Evolutionary conservation across 2,888 invertebrate genomes (phyloP).

Genomic region (Drosophila parthenogenetica): DNA sequence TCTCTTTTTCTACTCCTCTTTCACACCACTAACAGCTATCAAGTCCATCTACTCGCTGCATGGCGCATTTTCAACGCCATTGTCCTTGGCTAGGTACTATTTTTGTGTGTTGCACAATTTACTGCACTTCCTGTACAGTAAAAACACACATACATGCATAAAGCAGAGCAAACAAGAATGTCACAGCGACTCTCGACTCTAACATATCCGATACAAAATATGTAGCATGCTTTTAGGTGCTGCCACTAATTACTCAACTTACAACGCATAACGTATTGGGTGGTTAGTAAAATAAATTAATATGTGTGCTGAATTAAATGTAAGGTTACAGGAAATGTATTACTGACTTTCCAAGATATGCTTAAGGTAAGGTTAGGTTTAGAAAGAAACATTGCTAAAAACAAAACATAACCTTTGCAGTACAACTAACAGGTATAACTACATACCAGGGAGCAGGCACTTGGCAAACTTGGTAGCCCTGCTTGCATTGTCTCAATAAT

Average conservation of each 20-base stretch:
- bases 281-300: too few species aligned
- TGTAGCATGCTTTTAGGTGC: too few species aligned
- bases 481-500: conserved; percentile 76
- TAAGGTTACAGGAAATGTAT: too few species aligned
- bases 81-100: conserved; percentile 75
- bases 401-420: neutral
- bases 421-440: neutral
- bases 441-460: conserved; percentile 15
- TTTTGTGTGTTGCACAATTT: conserved; percentile 79
- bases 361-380: too few species aligned
- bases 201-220: neutral
- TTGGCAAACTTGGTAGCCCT: conserved; percentile 52
- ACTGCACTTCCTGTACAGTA: conserved; percentile 73
- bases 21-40: conserved; percentile 18
- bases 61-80: conserved; percentile 78
- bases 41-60: conserved; percentile 57
- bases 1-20: neutral
- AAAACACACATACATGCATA: conserved; percentile 34
- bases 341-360: too few species aligned
- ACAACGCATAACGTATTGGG: too few species aligned
- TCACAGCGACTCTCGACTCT: neutral
- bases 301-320: too few species aligned
- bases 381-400: too few species aligned
- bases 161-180: neutral
- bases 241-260: too few species aligned